These are phyloP conservation scores for Acheta domesticus DNA, from an alignment of 2,888 invertebrate genomes.

Conservation along the genomic window DNA sequence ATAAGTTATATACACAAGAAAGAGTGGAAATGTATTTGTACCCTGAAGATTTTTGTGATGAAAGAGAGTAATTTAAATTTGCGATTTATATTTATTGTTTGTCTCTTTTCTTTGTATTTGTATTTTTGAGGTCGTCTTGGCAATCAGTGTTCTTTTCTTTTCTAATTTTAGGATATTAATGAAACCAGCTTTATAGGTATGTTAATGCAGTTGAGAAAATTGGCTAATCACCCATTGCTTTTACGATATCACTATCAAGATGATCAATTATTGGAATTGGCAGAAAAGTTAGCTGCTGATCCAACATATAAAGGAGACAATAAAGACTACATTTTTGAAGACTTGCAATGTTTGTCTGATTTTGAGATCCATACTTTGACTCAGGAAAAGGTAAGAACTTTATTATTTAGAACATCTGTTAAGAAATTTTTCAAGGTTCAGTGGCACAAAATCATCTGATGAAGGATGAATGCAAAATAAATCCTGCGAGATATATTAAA, in stretches of 20 bases:
- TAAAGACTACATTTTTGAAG: slow-evolving; percentile 77
- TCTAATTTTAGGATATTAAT: background rate
- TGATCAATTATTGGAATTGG: slow-evolving; percentile 61
- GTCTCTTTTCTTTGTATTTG: too few relatives aligned
- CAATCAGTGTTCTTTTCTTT: too few relatives aligned
- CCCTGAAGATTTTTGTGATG: too few relatives aligned
- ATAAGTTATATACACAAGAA: too few relatives aligned
- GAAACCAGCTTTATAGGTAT: slow-evolving; percentile 64
- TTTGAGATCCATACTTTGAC: slow-evolving; percentile 85
- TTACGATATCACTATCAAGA: slow-evolving; percentile 71
- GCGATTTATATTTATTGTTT: too few relatives aligned
- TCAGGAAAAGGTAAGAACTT: slow-evolving; percentile 56
- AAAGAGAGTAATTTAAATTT: too few relatives aligned
- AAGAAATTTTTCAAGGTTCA: background rate
- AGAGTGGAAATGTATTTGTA: too few relatives aligned
- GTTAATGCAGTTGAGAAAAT: slow-evolving; percentile 91
- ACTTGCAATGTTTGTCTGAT: slow-evolving; percentile 83
- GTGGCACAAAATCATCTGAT: too few relatives aligned
- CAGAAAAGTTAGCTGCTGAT: slow-evolving; percentile 64
- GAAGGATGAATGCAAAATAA: too few relatives aligned
- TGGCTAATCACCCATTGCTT: slow-evolving; percentile 90
- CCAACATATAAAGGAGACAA: slow-evolving; percentile 71
- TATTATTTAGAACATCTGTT: background rate
- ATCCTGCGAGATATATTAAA: too few relatives aligned
- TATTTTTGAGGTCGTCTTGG: too few relatives aligned